Conservation (phyloP, 2,113 vertebrate species). For the Catharus bicknelli region DNA sequence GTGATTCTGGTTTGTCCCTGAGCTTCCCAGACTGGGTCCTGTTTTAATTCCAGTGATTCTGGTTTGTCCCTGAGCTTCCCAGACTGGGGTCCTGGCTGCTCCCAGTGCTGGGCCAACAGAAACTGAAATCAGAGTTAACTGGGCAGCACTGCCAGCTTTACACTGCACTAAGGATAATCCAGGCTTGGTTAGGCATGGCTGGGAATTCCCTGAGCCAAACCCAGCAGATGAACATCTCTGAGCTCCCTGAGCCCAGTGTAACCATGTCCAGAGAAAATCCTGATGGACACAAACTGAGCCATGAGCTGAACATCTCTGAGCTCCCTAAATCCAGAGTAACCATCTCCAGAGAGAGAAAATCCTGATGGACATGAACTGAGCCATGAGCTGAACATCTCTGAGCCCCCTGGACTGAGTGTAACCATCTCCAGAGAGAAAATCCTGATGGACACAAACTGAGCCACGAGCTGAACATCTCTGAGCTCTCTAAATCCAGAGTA, state of each 20-base stretch:
- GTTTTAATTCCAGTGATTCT: background rate
- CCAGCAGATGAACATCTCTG: too few species aligned
- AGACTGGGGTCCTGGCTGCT: background rate
- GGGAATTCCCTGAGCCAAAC: background rate
- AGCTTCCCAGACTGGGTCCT: background rate
- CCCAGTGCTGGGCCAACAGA: background rate
- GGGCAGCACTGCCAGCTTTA: background rate
- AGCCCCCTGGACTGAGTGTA: too few species aligned
- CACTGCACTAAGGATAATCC: rapidly evolving
- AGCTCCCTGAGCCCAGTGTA: background rate
- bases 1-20: background rate
- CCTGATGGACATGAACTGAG: background rate
- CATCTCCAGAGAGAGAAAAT: too few species aligned
- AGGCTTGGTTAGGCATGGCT: background rate
- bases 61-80: background rate
- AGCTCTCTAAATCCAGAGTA: too few species aligned
- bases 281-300: too few species aligned
- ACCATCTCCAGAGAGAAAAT: too few species aligned
- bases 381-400: too few species aligned
- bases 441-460: too few species aligned
- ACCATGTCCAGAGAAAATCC: background rate
- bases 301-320: too few species aligned
- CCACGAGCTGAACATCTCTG: too few species aligned
- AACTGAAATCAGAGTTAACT: rapidly evolving
- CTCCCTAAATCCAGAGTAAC: background rate